Conservation (phyloP, 2,888 invertebrate genomes). For the Thelaira solivaga region DNA sequence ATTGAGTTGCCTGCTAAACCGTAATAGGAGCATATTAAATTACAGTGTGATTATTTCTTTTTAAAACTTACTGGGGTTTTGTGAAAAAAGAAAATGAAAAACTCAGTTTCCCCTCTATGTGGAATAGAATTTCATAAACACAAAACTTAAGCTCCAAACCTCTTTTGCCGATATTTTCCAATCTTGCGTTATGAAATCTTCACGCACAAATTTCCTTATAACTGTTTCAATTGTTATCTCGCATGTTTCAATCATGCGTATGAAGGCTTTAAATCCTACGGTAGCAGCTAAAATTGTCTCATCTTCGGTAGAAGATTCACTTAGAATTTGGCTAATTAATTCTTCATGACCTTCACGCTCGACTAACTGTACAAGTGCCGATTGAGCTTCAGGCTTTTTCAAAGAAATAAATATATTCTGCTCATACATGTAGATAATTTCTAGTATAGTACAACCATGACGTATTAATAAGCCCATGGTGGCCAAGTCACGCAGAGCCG, state of each 20-base stretch:
- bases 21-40: too few relatives aligned
- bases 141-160: constrained; percentile 70
- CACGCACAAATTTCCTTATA: constrained; percentile 87
- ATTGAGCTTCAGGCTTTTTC: constrained; percentile 88
- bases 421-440: constrained; percentile 87
- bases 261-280: constrained; percentile 90
- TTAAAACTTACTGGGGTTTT: too few relatives aligned
- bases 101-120: too few relatives aligned
- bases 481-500: constrained; percentile 87
- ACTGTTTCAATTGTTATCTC: constrained; percentile 90
- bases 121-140: constrained; percentile 17
- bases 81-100: constrained; percentile 1
- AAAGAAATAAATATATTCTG: constrained; percentile 88
- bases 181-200: constrained; percentile 88
- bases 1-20: too few relatives aligned
- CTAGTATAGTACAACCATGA: constrained; percentile 85
- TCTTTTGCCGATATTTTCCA: constrained; percentile 83
- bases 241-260: constrained; percentile 89
- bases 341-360: constrained; percentile 90
- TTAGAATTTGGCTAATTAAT: constrained; percentile 87
- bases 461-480: constrained; percentile 88
- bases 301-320: constrained; percentile 87
- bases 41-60: too few relatives aligned
- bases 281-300: constrained; percentile 87
- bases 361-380: constrained; percentile 89